Evolutionary conservation across 2,113 vertebrate genomes (phyloP).

Genomic region (Micronycteris hirsuta): DNA sequence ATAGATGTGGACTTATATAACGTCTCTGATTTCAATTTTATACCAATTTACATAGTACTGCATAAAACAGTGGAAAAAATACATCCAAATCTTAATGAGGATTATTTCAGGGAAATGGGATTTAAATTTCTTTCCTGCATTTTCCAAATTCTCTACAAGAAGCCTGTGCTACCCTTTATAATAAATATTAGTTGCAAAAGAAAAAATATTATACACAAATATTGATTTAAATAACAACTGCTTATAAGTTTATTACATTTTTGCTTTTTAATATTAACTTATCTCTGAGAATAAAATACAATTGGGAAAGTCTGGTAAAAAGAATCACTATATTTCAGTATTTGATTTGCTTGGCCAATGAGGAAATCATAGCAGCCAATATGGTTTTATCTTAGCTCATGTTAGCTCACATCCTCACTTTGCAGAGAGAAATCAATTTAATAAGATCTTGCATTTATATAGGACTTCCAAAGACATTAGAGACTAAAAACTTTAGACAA

Average conservation of each 20-base stretch:
- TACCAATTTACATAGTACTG: neutral
- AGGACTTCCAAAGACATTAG: neutral
- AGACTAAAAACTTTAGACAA: neutral
- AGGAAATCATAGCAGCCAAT: neutral
- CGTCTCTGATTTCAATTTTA: neutral
- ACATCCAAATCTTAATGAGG: neutral
- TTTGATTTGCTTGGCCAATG: neutral
- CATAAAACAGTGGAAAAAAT: neutral
- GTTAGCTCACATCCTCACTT: neutral
- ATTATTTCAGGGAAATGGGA: neutral
- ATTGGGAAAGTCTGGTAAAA: neutral
- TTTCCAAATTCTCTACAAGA: neutral
- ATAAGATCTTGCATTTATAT: neutral
- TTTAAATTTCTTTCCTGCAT: slow-evolving; percentile 2
- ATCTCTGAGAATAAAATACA: neutral
- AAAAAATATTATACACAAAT: neutral
- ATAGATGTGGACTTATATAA: neutral
- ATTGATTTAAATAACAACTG: neutral
- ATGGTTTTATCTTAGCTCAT: neutral
- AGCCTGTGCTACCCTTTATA: neutral
- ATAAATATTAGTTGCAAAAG: neutral
- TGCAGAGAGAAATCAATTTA: neutral
- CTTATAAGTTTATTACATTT: neutral
- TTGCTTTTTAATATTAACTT: slow-evolving; percentile 1
- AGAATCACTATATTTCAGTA: neutral